phyloP scores from a whole-genome alignment of 1,140 invertebrate genomes.

The Lepidostoma basale region DNA sequence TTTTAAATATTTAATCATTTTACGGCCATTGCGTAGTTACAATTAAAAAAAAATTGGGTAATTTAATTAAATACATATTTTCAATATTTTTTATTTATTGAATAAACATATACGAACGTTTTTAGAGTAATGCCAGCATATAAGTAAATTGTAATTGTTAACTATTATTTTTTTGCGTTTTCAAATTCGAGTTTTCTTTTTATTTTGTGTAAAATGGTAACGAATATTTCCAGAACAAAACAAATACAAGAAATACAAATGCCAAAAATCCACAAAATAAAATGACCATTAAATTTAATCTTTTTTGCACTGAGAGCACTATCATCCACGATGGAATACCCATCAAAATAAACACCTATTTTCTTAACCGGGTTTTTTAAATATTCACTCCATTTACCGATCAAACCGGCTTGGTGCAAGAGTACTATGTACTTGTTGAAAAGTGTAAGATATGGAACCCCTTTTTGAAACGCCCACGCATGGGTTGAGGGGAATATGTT shows the following conservation, averaged over 20 bases:
- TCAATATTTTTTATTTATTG: neutral
- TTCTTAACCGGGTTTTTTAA: neutral
- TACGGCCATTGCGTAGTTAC: no score
- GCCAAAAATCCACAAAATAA: slow-evolving; percentile 5
- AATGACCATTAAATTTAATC: neutral
- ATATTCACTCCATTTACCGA: neutral
- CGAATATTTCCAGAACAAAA: neutral
- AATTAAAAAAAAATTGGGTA: no score
- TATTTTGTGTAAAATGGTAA: no score
- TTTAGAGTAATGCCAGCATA: no score
- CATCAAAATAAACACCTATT: neutral
- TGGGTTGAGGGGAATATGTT: neutral
- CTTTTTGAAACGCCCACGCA: slow-evolving; percentile 1
- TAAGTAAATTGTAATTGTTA: no score
- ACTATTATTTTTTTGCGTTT: no score
- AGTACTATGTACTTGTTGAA: neutral
- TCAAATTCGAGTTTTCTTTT: no score
- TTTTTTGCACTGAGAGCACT: neutral
- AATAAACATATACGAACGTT: no score
- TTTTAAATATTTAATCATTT: no score
- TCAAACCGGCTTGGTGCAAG: neutral
- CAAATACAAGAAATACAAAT: neutral
- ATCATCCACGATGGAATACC: neutral
- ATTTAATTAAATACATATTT: neutral
- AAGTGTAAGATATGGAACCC: neutral